phyloP scores from a whole-genome alignment of 1,140 invertebrate genomes.

The Leptopilina clavipes region DNA sequence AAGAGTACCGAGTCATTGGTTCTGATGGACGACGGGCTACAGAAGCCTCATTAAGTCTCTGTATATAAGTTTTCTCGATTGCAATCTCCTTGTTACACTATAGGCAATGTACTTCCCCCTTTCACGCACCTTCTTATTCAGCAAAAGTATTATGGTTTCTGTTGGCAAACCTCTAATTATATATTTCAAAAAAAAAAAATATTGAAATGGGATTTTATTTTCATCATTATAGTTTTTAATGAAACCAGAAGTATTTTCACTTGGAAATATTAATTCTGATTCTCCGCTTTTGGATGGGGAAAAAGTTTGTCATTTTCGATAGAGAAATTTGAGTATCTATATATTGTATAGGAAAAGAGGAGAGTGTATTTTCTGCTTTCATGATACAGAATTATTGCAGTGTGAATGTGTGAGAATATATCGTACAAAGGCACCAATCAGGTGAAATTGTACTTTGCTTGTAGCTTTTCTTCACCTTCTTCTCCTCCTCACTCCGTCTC shows the following conservation, averaged over 20 bases:
- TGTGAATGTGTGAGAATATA: conserved; percentile 16
- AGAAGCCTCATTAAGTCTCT: conserved; percentile 52
- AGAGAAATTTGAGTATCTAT: too few species aligned
- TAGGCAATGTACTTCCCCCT: conserved; percentile 42
- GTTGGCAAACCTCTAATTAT: too few species aligned
- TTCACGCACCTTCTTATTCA: conserved; percentile 40
- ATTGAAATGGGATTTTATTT: too few species aligned
- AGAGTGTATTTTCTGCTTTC: conserved; percentile 35
- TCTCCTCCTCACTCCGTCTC: conserved; percentile 36
- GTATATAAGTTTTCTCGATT: conserved; percentile 53
- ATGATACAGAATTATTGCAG: conserved; percentile 25
- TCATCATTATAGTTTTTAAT: too few species aligned
- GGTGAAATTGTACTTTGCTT: conserved; percentile 30
- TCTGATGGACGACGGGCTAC: conserved; percentile 43
- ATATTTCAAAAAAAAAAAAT: too few species aligned
- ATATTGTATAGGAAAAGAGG: not conserved
- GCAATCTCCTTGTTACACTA: conserved; percentile 46
- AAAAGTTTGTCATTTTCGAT: too few species aligned
- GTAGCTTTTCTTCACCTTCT: conserved; percentile 13
- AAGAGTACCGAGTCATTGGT: conserved; percentile 44
- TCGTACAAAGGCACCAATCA: conserved; percentile 34
- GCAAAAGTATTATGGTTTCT: too few species aligned
- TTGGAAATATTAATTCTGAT: too few species aligned
- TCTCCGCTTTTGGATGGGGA: too few species aligned
- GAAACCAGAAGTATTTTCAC: too few species aligned